Base-by-base conservation (phyloP, 1,140 invertebrate genomes). In the Camponotus vicinus region DNA sequence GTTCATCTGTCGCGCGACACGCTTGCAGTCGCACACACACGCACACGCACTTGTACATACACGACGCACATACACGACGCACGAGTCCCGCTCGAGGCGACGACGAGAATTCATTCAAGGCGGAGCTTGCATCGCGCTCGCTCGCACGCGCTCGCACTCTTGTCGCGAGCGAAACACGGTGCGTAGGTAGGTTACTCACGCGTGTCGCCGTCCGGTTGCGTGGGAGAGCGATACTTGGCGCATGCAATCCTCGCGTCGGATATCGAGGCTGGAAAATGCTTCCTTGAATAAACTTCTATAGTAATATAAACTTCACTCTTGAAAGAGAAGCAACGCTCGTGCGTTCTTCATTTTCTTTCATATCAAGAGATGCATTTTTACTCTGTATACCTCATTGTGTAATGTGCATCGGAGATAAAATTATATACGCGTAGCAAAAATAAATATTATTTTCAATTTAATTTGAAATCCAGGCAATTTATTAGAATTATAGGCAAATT, bases 51-150 rank as follows among this genome's bases (percentile, higher is more conserved):
- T 1, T 4, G 6, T 40, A 0, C 6, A 40, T 40, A n/a, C 6
- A 76, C 21, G 27, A 21, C 18, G 57, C 21, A 13, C 45, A 59
- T 4, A 18, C 8, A 15, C 73, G 32, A 37, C 80, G 75, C 77
- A 59, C 78, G 78, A 57, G 78, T 59, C 67, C 73, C 79, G 79
- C 79, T 82, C 66, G 66, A 15, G 78, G 78, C 78, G 67, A 82
- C 52, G 67, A 73, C 21, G 52, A 82, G 67, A 42, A 82, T 73
- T 82, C 79, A 82, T 82, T 82, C 79, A 82, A 82, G 79, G 37
- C 79, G 66, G 49, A 71, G 86, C 80, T 88, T 77, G 89, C 84
- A 13, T 85, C 83, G 86, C 79, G 69, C 21, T 57, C 85, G 85
- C 61, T 55, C 77, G 64, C 77, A 55, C 75, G 75, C 75, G 40